Conservation (phyloP, 2,113 vertebrate species). For the Albula goreensis region DNA sequence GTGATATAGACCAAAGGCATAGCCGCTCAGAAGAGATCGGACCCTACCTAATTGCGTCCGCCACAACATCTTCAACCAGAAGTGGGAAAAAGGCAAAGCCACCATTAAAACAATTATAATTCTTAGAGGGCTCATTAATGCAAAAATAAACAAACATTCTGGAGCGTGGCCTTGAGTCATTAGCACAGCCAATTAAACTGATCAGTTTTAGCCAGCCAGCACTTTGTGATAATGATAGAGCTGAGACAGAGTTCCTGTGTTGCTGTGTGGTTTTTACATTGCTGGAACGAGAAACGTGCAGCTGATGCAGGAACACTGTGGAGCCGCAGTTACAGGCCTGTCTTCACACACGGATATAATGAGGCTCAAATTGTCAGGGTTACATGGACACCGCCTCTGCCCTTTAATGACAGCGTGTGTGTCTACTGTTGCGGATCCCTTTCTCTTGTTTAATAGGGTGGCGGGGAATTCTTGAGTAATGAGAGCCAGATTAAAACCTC, state of each 20-base stretch:
- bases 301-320: neutral
- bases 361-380: neutral
- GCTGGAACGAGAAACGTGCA: neutral
- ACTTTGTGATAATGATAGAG: neutral
- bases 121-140: constrained; percentile 20
- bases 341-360: neutral
- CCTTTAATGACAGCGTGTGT: neutral
- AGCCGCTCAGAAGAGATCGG: neutral
- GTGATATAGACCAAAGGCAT: neutral
- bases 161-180: neutral
- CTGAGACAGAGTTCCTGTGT: neutral
- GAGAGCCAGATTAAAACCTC: neutral
- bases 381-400: neutral
- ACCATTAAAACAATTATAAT: neutral
- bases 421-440: neutral
- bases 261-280: neutral
- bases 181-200: constrained; percentile 22
- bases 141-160: constrained; percentile 20
- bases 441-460: neutral
- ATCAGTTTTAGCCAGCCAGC: constrained; percentile 19
- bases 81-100: neutral
- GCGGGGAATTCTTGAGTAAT: neutral
- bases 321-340: neutral
- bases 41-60: neutral
- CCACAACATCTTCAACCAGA: neutral